A percentile compares a stretch with the other conserved stretches of the same genome.
Evolutionary conservation across 2,888 invertebrate species (phyloP).

Genomic region (Sesamia inferens): DNA sequence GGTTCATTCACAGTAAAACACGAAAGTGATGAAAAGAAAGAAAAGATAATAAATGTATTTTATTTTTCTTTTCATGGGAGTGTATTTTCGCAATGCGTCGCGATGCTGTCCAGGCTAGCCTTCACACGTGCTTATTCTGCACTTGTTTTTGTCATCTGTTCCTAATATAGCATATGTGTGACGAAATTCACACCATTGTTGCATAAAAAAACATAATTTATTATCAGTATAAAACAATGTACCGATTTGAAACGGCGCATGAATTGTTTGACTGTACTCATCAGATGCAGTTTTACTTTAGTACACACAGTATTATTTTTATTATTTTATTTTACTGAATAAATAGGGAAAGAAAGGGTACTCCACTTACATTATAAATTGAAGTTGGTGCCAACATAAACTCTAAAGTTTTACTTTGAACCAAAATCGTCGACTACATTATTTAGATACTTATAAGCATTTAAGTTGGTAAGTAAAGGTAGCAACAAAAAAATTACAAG

Average conservation of each 20-base stretch:
- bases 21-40: neutral
- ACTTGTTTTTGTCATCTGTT: conserved; percentile 16
- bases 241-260: conserved; percentile 34
- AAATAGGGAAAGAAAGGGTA: too few relatives aligned
- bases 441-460: too few relatives aligned
- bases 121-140: conserved; percentile 2
- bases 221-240: conserved; percentile 28
- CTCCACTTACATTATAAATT: too few relatives aligned
- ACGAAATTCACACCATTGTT: conserved; percentile 40
- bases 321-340: too few relatives aligned
- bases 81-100: neutral
- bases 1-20: neutral
- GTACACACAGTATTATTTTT: neutral
- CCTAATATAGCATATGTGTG: conserved; percentile 21
- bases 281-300: neutral
- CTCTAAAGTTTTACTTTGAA: too few relatives aligned
- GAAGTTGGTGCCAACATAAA: too few relatives aligned
- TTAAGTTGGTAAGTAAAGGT: too few relatives aligned
- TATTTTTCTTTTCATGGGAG: too few relatives aligned
- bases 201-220: conserved; percentile 32
- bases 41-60: too few relatives aligned
- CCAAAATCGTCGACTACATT: too few relatives aligned
- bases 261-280: neutral
- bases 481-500: too few relatives aligned
- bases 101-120: neutral